Percentiles rank a stretch among this genome's conserved stretches.
Conservation (phyloP, 2,888 invertebrate species). For the Orthonychiurus folsomi region DNA sequence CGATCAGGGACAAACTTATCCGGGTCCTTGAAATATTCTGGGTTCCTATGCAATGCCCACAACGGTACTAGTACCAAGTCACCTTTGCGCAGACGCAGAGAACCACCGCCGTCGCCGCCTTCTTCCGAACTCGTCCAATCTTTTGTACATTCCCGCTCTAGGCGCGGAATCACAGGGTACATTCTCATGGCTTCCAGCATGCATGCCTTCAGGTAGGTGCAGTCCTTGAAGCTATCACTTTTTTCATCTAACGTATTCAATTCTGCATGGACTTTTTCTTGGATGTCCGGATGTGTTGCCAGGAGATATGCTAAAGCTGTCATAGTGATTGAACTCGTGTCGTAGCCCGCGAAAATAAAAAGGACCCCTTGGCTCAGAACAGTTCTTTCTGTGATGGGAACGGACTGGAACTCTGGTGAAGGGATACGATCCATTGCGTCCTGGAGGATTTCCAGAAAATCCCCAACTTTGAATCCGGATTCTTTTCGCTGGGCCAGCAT, state of each 20-base stretch:
- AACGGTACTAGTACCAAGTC: not conserved
- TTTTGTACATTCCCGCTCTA: not conserved
- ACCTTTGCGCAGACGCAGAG: not conserved
- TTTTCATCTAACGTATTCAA: not conserved
- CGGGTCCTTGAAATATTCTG: not conserved
- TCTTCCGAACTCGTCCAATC: not conserved
- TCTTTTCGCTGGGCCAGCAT: not conserved
- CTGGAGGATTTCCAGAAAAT: not conserved
- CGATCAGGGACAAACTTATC: not conserved
- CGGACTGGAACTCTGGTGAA: not conserved
- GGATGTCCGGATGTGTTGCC: not conserved
- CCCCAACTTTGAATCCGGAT: not conserved
- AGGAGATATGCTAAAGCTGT: not conserved
- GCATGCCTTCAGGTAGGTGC: not conserved
- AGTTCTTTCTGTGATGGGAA: not conserved
- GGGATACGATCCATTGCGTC: not conserved
- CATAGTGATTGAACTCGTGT: not conserved
- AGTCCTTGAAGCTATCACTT: not conserved
- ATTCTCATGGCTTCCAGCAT: not conserved
- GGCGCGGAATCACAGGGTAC: not conserved
- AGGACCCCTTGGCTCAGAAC: not conserved
- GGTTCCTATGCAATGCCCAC: not conserved
- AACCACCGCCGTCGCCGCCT: too few relatives aligned
- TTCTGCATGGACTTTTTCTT: not conserved
- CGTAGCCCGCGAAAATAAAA: not conserved